phyloP scores from a whole-genome alignment of 1,140 invertebrate genomes.

The Bombus difficillimus region DNA sequence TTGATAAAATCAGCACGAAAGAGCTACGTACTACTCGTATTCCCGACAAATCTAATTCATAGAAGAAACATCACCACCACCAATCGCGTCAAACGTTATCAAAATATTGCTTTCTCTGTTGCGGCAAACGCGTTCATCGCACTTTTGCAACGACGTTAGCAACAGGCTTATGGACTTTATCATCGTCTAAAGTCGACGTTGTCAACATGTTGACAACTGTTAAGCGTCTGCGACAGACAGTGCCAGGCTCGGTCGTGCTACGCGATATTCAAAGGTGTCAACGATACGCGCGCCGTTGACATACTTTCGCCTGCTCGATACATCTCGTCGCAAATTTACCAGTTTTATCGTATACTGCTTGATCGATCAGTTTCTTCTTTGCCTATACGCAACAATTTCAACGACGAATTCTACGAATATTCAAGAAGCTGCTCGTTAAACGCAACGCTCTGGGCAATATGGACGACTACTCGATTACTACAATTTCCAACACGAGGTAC shows the following conservation, averaged over 20 bases:
- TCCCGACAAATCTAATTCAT: no score
- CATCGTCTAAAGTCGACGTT: neutral
- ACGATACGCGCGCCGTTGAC: conserved; percentile 9
- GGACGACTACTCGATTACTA: neutral
- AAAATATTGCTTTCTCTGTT: neutral
- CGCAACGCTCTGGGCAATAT: neutral
- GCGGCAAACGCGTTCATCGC: neutral
- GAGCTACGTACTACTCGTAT: no score
- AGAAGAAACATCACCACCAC: no score
- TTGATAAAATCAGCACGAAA: neutral
- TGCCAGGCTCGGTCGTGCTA: neutral
- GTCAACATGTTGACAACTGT: conserved; percentile 9
- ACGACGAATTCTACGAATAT: neutral
- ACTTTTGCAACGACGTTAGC: neutral
- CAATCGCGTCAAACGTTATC: neutral
- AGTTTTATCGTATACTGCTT: neutral
- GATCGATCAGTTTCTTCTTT: neutral
- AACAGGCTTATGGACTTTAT: neutral
- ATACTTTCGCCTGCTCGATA: conserved; percentile 8
- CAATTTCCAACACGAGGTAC: conserved; percentile 24
- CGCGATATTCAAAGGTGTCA: neutral
- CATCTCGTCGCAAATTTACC: neutral
- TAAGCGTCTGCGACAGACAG: neutral
- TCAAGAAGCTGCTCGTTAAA: neutral
- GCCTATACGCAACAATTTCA: neutral